These are phyloP conservation scores for Antedon bifida DNA, from an alignment of 35 echinoderm and acorn worm species.

Conservation along the genomic window DNA sequence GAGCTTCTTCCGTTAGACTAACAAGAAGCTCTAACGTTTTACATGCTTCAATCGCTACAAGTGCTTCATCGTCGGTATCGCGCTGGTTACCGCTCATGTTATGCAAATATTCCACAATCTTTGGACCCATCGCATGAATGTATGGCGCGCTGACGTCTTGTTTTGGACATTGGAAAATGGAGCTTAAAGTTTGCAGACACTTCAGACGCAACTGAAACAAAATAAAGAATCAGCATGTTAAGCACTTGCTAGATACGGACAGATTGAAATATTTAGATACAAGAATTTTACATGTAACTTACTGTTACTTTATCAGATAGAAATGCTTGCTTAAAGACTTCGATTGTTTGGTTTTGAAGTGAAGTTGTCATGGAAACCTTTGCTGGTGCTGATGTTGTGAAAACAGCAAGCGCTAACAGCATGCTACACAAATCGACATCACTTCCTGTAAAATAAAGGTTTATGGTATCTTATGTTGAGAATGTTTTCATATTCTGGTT, in stretches of 20 bases:
- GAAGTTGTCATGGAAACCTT: conserved; percentile 45
- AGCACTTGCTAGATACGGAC: too few relatives aligned
- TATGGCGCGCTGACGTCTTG: conserved; percentile 71
- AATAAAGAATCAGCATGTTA: background rate
- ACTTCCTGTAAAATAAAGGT: conserved; percentile 21
- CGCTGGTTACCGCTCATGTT: conserved; percentile 46
- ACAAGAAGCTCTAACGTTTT: conserved; percentile 72
- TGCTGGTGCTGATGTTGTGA: conserved; percentile 58
- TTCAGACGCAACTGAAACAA: conserved; percentile 64
- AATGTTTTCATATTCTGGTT: background rate
- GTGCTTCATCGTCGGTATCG: conserved; percentile 58
- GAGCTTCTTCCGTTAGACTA: conserved; percentile 63
- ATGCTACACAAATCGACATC: conserved; percentile 70
- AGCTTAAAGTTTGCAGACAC: conserved; percentile 68
- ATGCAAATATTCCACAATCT: conserved; percentile 74
- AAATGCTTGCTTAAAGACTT: conserved; percentile 62
- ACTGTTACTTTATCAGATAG: conserved; percentile 64
- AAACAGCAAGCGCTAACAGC: conserved; percentile 62
- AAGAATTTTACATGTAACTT: conserved; percentile 22
- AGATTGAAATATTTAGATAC: too few relatives aligned
- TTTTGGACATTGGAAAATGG: conserved; percentile 74
- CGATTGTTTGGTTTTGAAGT: conserved; percentile 47
- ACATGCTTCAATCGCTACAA: conserved; percentile 78
- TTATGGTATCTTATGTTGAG: too few relatives aligned
- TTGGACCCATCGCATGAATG: conserved; percentile 82